Conservation (phyloP, 1,140 invertebrate genomes). For the Notospermus geniculatus region DNA sequence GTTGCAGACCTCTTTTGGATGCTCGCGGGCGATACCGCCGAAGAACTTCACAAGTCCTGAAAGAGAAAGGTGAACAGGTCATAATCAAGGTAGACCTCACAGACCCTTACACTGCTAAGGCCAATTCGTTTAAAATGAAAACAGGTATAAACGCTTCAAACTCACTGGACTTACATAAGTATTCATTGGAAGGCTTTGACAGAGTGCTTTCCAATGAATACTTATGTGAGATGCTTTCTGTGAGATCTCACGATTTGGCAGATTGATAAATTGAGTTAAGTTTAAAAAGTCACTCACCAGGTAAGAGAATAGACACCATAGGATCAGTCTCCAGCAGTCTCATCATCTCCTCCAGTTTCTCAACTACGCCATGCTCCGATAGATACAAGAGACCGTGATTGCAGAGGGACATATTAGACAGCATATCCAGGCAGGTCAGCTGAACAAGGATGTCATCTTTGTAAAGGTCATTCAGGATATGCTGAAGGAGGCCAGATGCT, state of each 20-base stretch:
- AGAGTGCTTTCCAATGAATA: too few relatives aligned
- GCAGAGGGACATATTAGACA: slow-evolving; percentile 66
- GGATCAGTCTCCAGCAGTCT: slow-evolving; percentile 62
- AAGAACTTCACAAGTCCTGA: slow-evolving; percentile 81
- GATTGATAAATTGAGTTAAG: too few relatives aligned
- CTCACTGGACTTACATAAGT: too few relatives aligned
- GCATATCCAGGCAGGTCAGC: slow-evolving; percentile 73
- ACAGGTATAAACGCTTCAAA: too few relatives aligned
- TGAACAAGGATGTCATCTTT: slow-evolving; percentile 73
- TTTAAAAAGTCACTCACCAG: slow-evolving; percentile 62
- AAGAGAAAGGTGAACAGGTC: neutral
- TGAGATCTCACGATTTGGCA: too few relatives aligned
- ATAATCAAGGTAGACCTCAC: too few relatives aligned
- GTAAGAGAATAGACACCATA: slow-evolving; percentile 63
- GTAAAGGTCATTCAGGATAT: slow-evolving; percentile 65
- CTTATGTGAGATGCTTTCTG: too few relatives aligned
- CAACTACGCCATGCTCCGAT: slow-evolving; percentile 65
- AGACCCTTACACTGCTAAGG: too few relatives aligned
- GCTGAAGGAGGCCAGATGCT: slow-evolving; percentile 65
- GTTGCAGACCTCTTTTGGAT: slow-evolving; percentile 70
- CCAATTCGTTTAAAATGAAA: too few relatives aligned
- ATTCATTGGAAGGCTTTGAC: too few relatives aligned
- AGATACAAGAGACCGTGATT: slow-evolving; percentile 71
- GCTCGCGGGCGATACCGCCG: slow-evolving; percentile 69
- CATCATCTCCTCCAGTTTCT: slow-evolving; percentile 64